These are phyloP conservation scores for Tupaia tana DNA, from an alignment of 2,113 vertebrate genomes.

Conservation along the genomic window DNA sequence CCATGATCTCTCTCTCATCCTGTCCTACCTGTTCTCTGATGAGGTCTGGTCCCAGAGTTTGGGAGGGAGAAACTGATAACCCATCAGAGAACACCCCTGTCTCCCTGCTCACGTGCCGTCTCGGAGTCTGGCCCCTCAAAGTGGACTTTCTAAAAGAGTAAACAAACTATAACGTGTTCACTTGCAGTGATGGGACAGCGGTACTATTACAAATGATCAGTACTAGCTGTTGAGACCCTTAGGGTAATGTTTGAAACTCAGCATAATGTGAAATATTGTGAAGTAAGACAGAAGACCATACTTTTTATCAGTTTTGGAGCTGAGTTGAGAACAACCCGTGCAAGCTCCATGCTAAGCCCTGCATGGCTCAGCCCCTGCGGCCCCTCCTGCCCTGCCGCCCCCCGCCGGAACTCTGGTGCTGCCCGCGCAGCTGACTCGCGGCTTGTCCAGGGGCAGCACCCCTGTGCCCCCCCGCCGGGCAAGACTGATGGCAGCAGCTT, in stretches of 20 bases:
- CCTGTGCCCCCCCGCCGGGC: background rate
- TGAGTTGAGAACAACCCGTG: conserved; percentile 14
- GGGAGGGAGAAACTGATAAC: conserved; percentile 84
- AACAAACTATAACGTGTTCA: background rate
- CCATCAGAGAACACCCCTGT: conserved; percentile 76
- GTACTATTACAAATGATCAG: background rate
- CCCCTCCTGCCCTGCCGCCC: conserved; percentile 14
- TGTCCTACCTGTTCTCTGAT: background rate
- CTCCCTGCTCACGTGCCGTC: background rate
- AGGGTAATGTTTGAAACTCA: background rate
- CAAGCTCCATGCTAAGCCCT: conserved; percentile 30
- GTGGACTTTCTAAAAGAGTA: conserved; percentile 61
- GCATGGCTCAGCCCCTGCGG: background rate
- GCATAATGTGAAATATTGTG: conserved; percentile 30
- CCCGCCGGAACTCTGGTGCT: background rate
- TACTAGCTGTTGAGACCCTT: background rate
- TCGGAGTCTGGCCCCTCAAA: conserved; percentile 55
- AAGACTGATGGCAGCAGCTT: conserved; percentile 26
- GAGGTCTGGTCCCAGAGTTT: conserved; percentile 80
- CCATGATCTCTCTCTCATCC: background rate
- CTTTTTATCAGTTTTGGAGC: conserved; percentile 19
- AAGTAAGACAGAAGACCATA: conserved; percentile 35
- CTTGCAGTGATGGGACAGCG: background rate
- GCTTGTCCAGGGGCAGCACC: conserved; percentile 5
- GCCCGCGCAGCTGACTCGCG: background rate